Base-by-base conservation (phyloP, 2,888 invertebrate species). In the Spisula solida region DNA sequence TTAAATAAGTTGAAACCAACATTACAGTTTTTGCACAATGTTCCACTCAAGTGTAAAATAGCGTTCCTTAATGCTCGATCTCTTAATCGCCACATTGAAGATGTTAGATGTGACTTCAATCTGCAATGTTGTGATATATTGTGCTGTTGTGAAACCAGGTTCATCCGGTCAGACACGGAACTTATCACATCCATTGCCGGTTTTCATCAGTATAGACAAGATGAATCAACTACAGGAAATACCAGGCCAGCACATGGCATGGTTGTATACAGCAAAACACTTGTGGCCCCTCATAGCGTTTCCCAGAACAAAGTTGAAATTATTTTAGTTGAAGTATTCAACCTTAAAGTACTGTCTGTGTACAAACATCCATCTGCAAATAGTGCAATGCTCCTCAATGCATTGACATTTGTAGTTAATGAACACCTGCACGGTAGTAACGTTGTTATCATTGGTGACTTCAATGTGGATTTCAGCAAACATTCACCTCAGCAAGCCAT, bases 41-140 rank as follows among this genome's bases (percentile, higher is more conserved):
- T 82, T 31, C 34, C 34, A 70, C 60, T 70, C 25, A 41, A 82
- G n/a, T 81, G 31, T 25, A 80, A 81, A 75, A 81, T 90, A 20
- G 82, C 78, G 20, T 89, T 89, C 56, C 83, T 88, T 8, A 91
- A 91, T 87, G 87, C 88, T 10, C 81, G 87, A 70, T 91, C 91
- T 29, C 81, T 91, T 66, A 84, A 91, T 82, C 8, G n/a, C n/a
- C n/a, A n/a, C 56, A 83, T 89, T 60, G 66, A 84, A 55, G 89
- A 91, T 86, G 75, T 87, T 20, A 79, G 81, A 20, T 51, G 75
- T 78, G 87, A 87, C 75, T 82, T 82, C 75, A 85, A 47, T 79
- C 31, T 90, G 51, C 78, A 66, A 18, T 56, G n/a, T 51, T 51
- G 79, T 81, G 86, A 88, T 80, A 75, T 90, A 25, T 29, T 87